These are phyloP conservation scores for Octopus bimaculoides DNA, from an alignment of 1,140 invertebrate species.

Conservation along the genomic window DNA sequence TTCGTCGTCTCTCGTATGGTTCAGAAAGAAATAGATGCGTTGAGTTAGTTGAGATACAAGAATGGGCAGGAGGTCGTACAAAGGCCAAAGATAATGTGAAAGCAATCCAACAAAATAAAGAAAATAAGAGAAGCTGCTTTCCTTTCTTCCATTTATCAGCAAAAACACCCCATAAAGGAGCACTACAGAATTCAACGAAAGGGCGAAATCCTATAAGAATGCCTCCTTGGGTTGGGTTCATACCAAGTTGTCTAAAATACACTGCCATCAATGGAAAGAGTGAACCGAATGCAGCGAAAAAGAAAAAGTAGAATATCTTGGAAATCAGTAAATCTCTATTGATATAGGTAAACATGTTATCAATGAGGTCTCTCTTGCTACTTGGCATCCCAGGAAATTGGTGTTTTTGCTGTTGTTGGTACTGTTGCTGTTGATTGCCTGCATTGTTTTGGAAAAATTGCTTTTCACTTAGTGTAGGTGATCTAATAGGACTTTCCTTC, in stretches of 20 bases:
- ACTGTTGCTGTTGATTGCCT: constrained; percentile 19
- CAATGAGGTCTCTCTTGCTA: constrained; percentile 43
- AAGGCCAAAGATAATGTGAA: constrained; percentile 95
- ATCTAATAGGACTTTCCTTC: constrained; percentile 15
- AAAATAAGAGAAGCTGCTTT: constrained; percentile 78
- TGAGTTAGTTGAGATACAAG: constrained; percentile 76
- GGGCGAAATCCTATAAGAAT: constrained; percentile 74
- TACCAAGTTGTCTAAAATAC: constrained; percentile 97
- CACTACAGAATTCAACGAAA: constrained; percentile 96
- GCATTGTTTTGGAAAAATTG: constrained; percentile 19
- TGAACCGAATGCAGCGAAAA: constrained; percentile 98
- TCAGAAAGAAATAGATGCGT: constrained; percentile 61
- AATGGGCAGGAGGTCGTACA: constrained; percentile 86
- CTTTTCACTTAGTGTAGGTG: constrained; percentile 9
- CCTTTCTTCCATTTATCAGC: constrained; percentile 72
- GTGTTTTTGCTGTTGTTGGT: constrained; percentile 20
- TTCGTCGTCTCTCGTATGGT: constrained; percentile 15
- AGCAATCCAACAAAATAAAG: constrained; percentile 90
- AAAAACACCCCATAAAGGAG: constrained; percentile 94
- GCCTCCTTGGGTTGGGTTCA: constrained; percentile 94
- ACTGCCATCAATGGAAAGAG: constrained; percentile 97
- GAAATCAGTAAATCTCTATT: constrained; percentile 51
- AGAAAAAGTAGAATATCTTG: constrained; percentile 92
- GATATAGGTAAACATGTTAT: constrained; percentile 46
- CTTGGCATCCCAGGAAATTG: constrained; percentile 66